Conservation (phyloP, 2,797 vertebrate genomes). For the Myotis vivesi region DNA sequence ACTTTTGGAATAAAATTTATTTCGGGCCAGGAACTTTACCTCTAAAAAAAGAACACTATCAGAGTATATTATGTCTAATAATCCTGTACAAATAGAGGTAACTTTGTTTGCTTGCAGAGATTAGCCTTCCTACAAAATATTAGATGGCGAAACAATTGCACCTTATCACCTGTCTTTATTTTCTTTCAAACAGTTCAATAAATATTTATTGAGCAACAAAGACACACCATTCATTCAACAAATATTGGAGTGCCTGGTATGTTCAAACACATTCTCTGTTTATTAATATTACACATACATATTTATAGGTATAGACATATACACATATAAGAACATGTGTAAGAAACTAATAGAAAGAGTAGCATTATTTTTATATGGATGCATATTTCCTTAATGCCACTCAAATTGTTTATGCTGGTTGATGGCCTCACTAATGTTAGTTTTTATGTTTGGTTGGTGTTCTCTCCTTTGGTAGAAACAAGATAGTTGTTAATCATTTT, state of each 20-base stretch:
- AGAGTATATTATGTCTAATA: not conserved
- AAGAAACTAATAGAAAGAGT: not conserved
- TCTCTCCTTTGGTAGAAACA: not conserved
- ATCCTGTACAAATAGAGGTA: not conserved
- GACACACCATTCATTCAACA: not conserved
- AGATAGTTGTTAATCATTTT: not conserved
- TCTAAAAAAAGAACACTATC: not conserved
- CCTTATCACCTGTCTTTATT: not conserved
- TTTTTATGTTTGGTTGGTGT: not conserved
- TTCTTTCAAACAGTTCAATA: not conserved
- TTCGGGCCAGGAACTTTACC: not conserved
- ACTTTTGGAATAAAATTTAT: not conserved
- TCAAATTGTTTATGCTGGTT: not conserved
- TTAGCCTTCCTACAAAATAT: not conserved
- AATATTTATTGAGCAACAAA: constrained; percentile 25
- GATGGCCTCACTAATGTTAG: not conserved
- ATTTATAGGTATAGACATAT: not conserved
- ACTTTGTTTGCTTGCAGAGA: constrained; percentile 2
- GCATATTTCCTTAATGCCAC: not conserved
- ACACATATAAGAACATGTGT: not conserved
- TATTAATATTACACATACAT: not conserved
- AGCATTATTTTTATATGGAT: not conserved
- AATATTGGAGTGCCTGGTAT: not conserved
- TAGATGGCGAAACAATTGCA: not conserved
- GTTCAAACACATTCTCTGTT: not conserved